phyloP scores from a whole-genome alignment of 92 coral and sea anemone genomes.

The Virgularia gustaviana region DNA sequence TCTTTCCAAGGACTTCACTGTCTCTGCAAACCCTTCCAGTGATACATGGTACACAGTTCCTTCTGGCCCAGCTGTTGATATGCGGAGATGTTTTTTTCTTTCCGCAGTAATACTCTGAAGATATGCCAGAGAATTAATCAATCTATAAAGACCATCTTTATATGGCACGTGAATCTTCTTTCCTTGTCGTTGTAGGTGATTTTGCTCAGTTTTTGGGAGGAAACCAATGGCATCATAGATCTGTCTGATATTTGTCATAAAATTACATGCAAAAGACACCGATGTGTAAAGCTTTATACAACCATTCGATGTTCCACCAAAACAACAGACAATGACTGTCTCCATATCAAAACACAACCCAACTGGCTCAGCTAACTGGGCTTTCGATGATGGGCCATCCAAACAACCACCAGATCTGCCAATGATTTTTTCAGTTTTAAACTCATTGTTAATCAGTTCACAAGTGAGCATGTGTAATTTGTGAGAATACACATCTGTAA shows the following conservation, averaged over 20 bases:
- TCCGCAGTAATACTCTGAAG: conserved; percentile 3
- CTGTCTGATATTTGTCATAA: conserved; percentile 13
- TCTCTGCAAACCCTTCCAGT: conserved; percentile 24
- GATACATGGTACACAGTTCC: conserved; percentile 38
- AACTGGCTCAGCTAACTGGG: conserved; percentile 6
- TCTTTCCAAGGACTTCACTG: conserved; percentile 12
- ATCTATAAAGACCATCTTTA: conserved; percentile 2
- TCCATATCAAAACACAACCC: conserved; percentile 20
- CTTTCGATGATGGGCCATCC: conserved; percentile 17
- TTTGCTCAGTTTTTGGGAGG: conserved; percentile 8
- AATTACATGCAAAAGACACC: conserved; percentile 8
- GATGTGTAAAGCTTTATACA: conserved; percentile 9
- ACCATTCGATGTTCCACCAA: conserved; percentile 17
- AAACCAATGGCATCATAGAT: conserved; percentile 19
- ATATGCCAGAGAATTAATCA: conserved; percentile 1
- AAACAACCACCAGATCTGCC: conserved; percentile 10
- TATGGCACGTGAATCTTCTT: conserved; percentile 13
- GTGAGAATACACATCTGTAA: conserved; percentile 10
- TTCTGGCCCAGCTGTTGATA: conserved; percentile 30
- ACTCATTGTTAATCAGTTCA: not conserved
- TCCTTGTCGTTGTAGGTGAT: not conserved
- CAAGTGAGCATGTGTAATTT: conserved; percentile 12
- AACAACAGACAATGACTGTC: conserved; percentile 3
- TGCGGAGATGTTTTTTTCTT: not conserved
- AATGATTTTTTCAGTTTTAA: not conserved